Base-by-base conservation (phyloP, 2,888 invertebrate genomes). In the Barypeithes pellucidus region DNA sequence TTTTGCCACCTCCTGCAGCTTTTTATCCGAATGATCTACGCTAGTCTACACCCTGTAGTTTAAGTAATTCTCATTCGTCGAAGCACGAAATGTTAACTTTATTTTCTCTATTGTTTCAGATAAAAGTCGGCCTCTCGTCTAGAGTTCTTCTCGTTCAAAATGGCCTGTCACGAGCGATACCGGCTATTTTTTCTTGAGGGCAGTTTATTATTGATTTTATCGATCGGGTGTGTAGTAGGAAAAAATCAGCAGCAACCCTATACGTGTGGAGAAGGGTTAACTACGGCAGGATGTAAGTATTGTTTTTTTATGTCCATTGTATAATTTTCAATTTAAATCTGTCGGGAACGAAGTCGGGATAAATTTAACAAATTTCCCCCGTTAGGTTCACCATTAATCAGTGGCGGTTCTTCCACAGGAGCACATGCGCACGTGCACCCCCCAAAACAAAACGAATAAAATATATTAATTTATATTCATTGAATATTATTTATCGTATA, bases 271-370 rank as follows among this genome's bases (percentile, higher is more conserved):
- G 14, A 45, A 12, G 61, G 61, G 12, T 8, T 61, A 29, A 29
- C 41, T 43, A 43, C 61, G 11, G 24, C 61, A 5, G 61, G 61
- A 61, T 61, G 61, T 61, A 61, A 61, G 61, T 61, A 45, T 9
- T 36, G 3, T 52, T 24, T 52, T 1, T 52, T 24, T 24, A 52
- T 36, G 5, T 0, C 16, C 20, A 5, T 20, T 41, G 50, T 14
- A 20, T 39, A 29, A 45, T 29, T 29, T 14, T 29, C 29, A 29
- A n/a, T n/a, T n/a, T n/a, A n/a, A n/a, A n/a, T n/a, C n/a, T n/a
- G n/a, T n/a, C n/a, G n/a, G n/a, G n/a, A n/a, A n/a, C n/a, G n/a
- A n/a, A n/a, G n/a, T n/a, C n/a, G n/a, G n/a, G n/a, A n/a, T n/a
- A n/a, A n/a, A n/a, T n/a, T n/a, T n/a, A n/a, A n/a, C n/a, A n/a